A percentile compares a stretch with the other conserved stretches of the same genome.
These are phyloP conservation scores for Schizothorax lantsangensis DNA, from an alignment of 2,797 vertebrate genomes.

Conservation along the genomic window DNA sequence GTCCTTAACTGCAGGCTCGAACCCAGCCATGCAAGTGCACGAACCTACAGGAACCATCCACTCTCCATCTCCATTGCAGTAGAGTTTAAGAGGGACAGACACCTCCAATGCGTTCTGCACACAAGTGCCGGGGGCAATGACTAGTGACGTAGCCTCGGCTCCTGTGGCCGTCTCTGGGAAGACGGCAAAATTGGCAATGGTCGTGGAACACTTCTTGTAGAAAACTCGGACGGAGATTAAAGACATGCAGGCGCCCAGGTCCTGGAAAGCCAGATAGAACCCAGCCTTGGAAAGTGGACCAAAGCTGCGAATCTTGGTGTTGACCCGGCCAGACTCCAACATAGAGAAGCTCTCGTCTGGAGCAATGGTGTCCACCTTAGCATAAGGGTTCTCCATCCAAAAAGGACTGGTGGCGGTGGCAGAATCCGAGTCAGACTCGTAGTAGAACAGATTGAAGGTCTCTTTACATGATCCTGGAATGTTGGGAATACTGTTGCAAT, in stretches of 20 bases:
- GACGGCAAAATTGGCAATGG: conserved; percentile 92
- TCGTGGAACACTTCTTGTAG: conserved; percentile 97
- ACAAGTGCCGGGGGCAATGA: conserved; percentile 94
- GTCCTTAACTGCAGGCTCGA: conserved; percentile 90
- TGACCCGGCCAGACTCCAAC: conserved; percentile 89
- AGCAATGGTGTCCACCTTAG: conserved; percentile 98
- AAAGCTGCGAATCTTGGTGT: conserved; percentile 96
- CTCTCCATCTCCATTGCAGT: conserved; percentile 96
- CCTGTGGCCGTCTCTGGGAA: conserved; percentile 97
- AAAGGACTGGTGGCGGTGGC: conserved; percentile 93
- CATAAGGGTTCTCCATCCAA: conserved; percentile 99
- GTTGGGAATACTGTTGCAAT: conserved; percentile 98
- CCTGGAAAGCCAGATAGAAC: conserved; percentile 97
- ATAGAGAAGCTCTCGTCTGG: conserved; percentile 95
- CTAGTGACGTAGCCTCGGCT: conserved; percentile 93
- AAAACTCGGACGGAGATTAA: conserved; percentile 96
- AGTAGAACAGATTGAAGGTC: conserved; percentile 99
- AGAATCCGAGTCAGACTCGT: conserved; percentile 93
- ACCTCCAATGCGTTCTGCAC: conserved; percentile 92
- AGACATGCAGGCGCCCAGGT: conserved; percentile 96
- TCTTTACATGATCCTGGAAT: conserved; percentile 99
- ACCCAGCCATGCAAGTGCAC: conserved; percentile 92
- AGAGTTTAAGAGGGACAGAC: conserved; percentile 95
- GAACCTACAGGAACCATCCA: conserved; percentile 98
- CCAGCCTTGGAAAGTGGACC: conserved; percentile 94